Conservation (phyloP, 30 jellyfish, hydroid and myxozoan species). For the Euphysa ruthae region DNA sequence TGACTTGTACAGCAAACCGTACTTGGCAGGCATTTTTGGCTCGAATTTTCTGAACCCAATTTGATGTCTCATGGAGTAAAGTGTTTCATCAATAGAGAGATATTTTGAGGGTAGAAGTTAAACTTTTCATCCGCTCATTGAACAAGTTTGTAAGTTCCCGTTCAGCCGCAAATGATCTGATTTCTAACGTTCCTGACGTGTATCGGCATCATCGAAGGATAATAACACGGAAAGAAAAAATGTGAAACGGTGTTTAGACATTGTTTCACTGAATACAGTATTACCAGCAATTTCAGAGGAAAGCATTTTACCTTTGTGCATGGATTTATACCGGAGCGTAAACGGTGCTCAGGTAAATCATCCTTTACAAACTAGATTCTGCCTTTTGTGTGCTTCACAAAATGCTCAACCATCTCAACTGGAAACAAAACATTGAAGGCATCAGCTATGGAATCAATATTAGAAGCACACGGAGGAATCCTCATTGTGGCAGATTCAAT, state of each 20-base stretch:
- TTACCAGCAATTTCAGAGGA: conserved; percentile 1
- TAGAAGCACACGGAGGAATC: not conserved
- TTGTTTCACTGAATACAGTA: not conserved
- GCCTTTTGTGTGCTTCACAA: not conserved
- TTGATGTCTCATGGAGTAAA: conserved; percentile 38
- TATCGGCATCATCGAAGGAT: conserved; percentile 7
- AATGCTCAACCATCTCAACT: not conserved
- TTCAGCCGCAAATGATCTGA: conserved; percentile 18
- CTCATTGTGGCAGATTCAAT: too few relatives aligned
- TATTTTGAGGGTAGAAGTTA: not conserved
- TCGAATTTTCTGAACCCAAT: conserved; percentile 28
- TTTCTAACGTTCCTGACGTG: conserved; percentile 4
- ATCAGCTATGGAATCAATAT: not conserved
- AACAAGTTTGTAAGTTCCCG: not conserved
- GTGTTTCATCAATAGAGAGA: conserved; percentile 13
- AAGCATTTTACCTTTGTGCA: not conserved
- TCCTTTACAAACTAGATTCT: not conserved
- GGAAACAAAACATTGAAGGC: too few relatives aligned
- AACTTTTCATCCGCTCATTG: too few relatives aligned
- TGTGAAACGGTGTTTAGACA: not conserved
- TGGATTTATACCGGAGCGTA: conserved; percentile 8
- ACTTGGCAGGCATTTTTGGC: conserved; percentile 35
- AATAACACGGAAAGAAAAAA: not conserved
- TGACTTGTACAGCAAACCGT: conserved; percentile 35
- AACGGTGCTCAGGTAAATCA: not conserved